Percentiles rank a stretch among this genome's conserved stretches.
These are phyloP conservation scores for Octomys mimax DNA, from an alignment of 2,797 vertebrate genomes.

Conservation along the genomic window DNA sequence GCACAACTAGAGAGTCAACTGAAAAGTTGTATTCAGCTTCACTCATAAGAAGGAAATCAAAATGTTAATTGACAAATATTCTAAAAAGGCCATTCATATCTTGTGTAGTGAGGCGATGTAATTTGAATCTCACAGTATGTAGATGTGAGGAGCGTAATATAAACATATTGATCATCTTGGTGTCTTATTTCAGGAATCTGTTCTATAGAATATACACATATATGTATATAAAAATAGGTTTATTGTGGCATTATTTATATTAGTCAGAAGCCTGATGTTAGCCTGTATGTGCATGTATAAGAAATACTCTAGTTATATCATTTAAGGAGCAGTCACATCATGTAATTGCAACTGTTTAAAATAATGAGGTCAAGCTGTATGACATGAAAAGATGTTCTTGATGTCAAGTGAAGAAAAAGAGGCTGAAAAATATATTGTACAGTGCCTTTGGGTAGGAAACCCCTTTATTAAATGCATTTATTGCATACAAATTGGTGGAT, in stretches of 20 bases:
- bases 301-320: neutral
- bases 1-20: neutral
- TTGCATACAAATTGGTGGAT: neutral
- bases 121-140: neutral
- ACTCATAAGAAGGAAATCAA: neutral
- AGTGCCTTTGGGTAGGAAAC: neutral
- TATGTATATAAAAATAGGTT: neutral
- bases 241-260: conserved; percentile 13
- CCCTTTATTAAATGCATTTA: neutral
- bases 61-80: conserved; percentile 28
- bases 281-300: conserved; percentile 2
- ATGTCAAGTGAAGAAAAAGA: neutral
- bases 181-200: conserved; percentile 51
- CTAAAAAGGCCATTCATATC: conserved; percentile 46
- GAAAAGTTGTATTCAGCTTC: neutral
- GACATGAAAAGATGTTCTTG: conserved; percentile 40
- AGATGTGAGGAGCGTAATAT: conserved; percentile 45
- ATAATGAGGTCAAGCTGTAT: conserved; percentile 47
- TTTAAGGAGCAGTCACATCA: neutral
- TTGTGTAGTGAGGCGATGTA: neutral
- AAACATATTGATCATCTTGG: neutral
- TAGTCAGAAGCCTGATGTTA: conserved; percentile 46
- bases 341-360: conserved; percentile 47
- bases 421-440: neutral
- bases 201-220: neutral